phyloP scores from a whole-genome alignment of 2,113 vertebrate species.

The Microcebus tavaratra region DNA sequence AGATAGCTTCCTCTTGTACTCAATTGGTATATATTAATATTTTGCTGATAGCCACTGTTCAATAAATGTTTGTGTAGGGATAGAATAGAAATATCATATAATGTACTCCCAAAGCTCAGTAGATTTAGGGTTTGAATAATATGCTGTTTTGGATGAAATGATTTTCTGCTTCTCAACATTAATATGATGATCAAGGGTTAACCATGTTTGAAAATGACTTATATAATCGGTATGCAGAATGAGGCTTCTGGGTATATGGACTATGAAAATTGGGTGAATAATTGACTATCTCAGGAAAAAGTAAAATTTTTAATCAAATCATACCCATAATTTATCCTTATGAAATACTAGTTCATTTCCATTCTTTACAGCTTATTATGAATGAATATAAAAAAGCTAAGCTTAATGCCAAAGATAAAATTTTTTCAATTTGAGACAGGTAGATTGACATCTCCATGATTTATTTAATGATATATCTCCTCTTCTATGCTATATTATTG shows the following conservation, averaged over 20 bases:
- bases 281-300: slow-evolving; percentile 66
- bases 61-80: neutral
- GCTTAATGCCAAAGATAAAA: slow-evolving; percentile 53
- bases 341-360: slow-evolving; percentile 55
- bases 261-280: slow-evolving; percentile 53
- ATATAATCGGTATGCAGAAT: slow-evolving; percentile 2
- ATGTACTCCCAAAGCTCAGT: neutral
- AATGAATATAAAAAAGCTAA: slow-evolving; percentile 65
- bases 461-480: slow-evolving; percentile 55
- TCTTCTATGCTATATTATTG: slow-evolving; percentile 50
- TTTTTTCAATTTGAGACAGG: slow-evolving; percentile 35
- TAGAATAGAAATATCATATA: neutral
- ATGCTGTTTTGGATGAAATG: neutral
- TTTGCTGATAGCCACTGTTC: neutral
- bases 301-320: slow-evolving; percentile 35
- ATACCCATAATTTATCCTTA: slow-evolving; percentile 58
- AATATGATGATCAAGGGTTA: slow-evolving; percentile 42
- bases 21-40: neutral
- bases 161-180: neutral
- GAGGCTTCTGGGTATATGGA: slow-evolving; percentile 6
- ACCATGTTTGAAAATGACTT: slow-evolving; percentile 26
- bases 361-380: slow-evolving; percentile 66
- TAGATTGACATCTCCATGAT: slow-evolving; percentile 13
- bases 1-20: neutral
- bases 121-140: slow-evolving; percentile 18